Percentiles rank a stretch among this genome's conserved stretches.
phyloP scores from a whole-genome alignment of 2,888 invertebrate genomes.

The Eupithecia pulchellata region DNA sequence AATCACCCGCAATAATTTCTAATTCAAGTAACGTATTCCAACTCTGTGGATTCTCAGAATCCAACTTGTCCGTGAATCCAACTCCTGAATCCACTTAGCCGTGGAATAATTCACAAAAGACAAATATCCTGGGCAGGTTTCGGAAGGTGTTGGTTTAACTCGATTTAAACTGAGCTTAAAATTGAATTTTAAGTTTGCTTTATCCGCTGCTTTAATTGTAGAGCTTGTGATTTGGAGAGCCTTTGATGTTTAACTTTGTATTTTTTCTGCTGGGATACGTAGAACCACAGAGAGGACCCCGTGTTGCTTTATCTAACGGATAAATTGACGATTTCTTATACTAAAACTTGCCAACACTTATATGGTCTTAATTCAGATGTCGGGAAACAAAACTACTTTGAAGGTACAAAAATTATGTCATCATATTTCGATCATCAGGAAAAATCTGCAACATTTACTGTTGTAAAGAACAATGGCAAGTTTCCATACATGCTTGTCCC shows the following conservation, averaged over 20 bases:
- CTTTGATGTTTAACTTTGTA: neutral
- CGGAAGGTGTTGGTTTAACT: slow-evolving; percentile 15
- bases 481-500: too few relatives aligned
- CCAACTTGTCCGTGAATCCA: slow-evolving; percentile 8
- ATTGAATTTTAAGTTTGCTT: slow-evolving; percentile 7
- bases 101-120: slow-evolving; percentile 29
- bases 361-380: too few relatives aligned
- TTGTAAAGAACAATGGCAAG: too few relatives aligned
- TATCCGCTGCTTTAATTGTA: slow-evolving; percentile 22
- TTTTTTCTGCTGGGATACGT: neutral
- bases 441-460: too few relatives aligned
- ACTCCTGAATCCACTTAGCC: slow-evolving; percentile 5
- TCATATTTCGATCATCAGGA: too few relatives aligned
- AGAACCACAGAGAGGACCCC: too few relatives aligned
- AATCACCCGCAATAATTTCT: slow-evolving; percentile 6
- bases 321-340: neutral
- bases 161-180: slow-evolving; percentile 9
- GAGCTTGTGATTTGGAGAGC: neutral
- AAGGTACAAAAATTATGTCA: too few relatives aligned
- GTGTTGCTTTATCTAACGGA: too few relatives aligned
- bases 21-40: slow-evolving; percentile 17
- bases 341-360: too few relatives aligned
- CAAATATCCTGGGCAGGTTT: slow-evolving; percentile 17
- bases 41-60: neutral
- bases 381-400: too few relatives aligned